Evolutionary conservation across 2,888 invertebrate genomes (phyloP).

Genomic region (Strigamia maritima): DNA sequence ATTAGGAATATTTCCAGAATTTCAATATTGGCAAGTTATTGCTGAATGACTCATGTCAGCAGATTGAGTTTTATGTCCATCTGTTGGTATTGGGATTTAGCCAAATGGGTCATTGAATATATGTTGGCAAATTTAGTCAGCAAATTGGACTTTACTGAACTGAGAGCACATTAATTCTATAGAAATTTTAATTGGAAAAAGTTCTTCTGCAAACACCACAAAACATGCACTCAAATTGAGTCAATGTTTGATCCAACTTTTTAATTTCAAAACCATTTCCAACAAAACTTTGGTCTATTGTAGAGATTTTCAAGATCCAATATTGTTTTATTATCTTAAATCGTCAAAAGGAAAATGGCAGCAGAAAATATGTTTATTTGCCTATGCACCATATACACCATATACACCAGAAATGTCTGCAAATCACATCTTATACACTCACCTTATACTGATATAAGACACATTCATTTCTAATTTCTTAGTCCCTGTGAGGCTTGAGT

Average conservation of each 20-base stretch:
- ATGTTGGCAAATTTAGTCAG: not conserved
- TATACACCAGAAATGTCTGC: not conserved
- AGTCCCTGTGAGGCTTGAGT: not conserved
- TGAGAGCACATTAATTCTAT: not conserved
- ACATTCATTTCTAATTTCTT: not conserved
- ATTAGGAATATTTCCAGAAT: not conserved
- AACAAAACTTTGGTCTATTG: too few relatives aligned
- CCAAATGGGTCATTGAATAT: conserved; percentile 22
- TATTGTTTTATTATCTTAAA: too few relatives aligned
- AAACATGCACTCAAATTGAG: not conserved
- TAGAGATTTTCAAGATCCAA: too few relatives aligned
- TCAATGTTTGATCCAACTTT: not conserved
- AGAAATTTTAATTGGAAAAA: not conserved
- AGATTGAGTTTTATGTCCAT: not conserved
- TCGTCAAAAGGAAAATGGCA: too few relatives aligned
- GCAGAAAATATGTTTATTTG: not conserved
- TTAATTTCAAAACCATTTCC: not conserved
- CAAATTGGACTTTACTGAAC: not conserved
- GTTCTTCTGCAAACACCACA: not conserved
- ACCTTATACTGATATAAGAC: not conserved
- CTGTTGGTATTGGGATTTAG: not conserved
- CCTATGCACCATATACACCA: not conserved
- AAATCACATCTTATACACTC: not conserved
- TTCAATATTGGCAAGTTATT: not conserved
- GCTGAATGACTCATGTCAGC: not conserved